Base-by-base conservation (phyloP, 2,888 invertebrate species). In the Lepidocyrtinus sp. region DNA sequence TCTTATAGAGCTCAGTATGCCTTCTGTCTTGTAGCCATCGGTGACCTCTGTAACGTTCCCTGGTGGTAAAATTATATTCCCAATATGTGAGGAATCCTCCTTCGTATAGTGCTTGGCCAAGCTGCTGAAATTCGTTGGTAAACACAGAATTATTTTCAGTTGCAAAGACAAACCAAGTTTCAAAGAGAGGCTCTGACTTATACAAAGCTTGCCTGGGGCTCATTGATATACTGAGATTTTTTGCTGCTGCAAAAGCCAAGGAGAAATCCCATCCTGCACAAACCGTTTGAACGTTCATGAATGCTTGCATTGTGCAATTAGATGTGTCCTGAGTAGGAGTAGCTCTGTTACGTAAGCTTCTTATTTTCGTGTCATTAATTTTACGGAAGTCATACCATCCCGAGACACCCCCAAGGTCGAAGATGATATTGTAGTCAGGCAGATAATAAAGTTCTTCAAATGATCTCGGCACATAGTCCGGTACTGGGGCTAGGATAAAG, bases 341-440 rank as follows among this genome's bases (percentile, higher is more conserved):
- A 0, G 71, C 19, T 24, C 76, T 17, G 2, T 3, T 21, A 21
- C 1, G 1, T 1, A 76, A 24, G 5, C 59, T 24, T n/a, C 45
- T 17, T 0, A 81, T 62, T 62, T 68, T 63, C 1, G 80, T 26
- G 9, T 71, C 46, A 1, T 68, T 59, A 9, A 19, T 72, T 17
- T 55, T 73, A 59, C 19, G 62, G 27, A 83, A 83, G 27, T 70
- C 46, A 2, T 71, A 64, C 67, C 78, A 83, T 25, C 83, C 83
- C 0, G 77, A 77, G 25, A 81, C 64, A 1, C 83, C 83, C 1
- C 73, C 73, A 67, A 72, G 63, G 68, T 83, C 83, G 70, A 83
- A 81, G 7, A 72, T 68, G 22, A 83, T 77, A 0, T 73, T 75
- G 69, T 83, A 83, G 25, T 81, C 45, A 19, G 50, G 19, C 0